Conservation (phyloP, 2,888 invertebrate species). For the Strigamia transsilvanica region DNA sequence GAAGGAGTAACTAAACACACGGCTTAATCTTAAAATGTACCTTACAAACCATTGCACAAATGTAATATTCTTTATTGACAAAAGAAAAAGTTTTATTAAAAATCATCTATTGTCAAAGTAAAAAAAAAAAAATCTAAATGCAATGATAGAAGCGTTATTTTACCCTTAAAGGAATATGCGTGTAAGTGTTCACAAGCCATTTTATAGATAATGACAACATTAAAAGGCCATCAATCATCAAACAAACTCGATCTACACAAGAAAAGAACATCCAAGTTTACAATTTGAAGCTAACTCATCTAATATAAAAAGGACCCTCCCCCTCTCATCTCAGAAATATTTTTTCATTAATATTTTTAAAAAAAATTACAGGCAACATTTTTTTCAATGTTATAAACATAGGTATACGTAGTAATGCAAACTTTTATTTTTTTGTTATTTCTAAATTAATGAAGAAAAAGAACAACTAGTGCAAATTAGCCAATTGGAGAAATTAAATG, state of each 20-base stretch:
- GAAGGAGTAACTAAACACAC: not conserved
- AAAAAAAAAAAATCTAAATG: not conserved
- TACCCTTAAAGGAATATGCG: slow-evolving; percentile 33
- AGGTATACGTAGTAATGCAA: not conserved
- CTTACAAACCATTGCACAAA: too few relatives aligned
- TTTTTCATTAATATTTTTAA: not conserved
- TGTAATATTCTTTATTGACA: too few relatives aligned
- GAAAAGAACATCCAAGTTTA: slow-evolving; percentile 6
- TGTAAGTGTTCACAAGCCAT: slow-evolving; percentile 23
- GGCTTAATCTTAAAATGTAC: too few relatives aligned
- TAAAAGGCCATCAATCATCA: slow-evolving; percentile 37
- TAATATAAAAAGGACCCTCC: not conserved
- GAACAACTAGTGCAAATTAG: slow-evolving; percentile 10
- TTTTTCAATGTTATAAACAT: not conserved
- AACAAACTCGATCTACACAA: slow-evolving; percentile 31
- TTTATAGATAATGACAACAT: slow-evolving; percentile 34
- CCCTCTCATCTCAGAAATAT: not conserved
- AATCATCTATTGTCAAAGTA: not conserved
- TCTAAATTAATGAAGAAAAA: not conserved
- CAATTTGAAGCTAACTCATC: not conserved
- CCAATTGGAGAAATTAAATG: slow-evolving; percentile 39
- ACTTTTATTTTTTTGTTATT: not conserved
- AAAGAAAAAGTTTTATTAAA: not conserved
- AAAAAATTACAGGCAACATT: not conserved
- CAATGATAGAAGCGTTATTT: not conserved